Conservation (phyloP, 2,888 invertebrate genomes). For the Griposia aprilina region DNA sequence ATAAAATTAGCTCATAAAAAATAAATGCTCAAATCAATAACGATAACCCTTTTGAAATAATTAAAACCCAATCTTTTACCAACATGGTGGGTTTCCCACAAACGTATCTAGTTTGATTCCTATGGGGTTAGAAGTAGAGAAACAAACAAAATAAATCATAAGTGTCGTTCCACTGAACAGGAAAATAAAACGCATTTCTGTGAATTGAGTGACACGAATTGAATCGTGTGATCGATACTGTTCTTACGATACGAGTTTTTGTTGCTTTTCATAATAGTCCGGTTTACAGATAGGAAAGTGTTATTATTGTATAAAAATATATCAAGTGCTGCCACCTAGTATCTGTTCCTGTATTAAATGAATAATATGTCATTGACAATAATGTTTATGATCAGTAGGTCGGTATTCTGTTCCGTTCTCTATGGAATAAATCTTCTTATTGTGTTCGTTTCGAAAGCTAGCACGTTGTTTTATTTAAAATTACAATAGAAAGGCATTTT, state of each 20-base stretch:
- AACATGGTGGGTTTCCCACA: slow-evolving; percentile 33
- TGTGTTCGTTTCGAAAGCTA: too few species aligned
- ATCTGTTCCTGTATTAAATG: too few species aligned
- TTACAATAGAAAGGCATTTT: too few species aligned
- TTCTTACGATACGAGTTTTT: slow-evolving; percentile 63
- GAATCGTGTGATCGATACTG: slow-evolving; percentile 71
- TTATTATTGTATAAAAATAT: too few species aligned
- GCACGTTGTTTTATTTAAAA: too few species aligned
- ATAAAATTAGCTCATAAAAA: background rate
- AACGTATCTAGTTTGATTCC: slow-evolving; percentile 48
- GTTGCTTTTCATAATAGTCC: slow-evolving; percentile 28
- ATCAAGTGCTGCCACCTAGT: too few species aligned
- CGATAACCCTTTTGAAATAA: background rate
- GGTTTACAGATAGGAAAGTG: background rate
- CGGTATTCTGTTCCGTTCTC: too few species aligned
- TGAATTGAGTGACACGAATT: slow-evolving; percentile 72
- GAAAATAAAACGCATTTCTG: slow-evolving; percentile 83
- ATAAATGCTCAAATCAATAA: background rate
- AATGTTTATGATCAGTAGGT: too few species aligned
- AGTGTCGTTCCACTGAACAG: slow-evolving; percentile 84
- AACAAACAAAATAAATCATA: slow-evolving; percentile 77
- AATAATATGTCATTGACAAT: too few species aligned
- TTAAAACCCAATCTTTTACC: slow-evolving; percentile 8
- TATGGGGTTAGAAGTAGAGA: slow-evolving; percentile 57
- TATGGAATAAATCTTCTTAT: too few species aligned